Percentiles rank a stretch among this genome's conserved stretches.
Conservation (phyloP, 2,888 invertebrate species). For the Synergus itoensis region DNA sequence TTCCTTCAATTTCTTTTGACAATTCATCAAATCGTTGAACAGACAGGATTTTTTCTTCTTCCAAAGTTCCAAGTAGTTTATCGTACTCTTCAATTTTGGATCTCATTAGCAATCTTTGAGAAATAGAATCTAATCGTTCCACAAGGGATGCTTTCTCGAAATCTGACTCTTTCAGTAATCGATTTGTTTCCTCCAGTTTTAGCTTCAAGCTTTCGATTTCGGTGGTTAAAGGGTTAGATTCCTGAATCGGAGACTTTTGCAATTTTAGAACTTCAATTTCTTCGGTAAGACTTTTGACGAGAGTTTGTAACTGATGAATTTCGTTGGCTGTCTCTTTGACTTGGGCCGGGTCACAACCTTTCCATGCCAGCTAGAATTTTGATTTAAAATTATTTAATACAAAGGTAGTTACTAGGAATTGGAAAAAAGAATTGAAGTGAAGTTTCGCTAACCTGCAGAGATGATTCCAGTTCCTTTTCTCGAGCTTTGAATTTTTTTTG, state of each 20-base stretch:
- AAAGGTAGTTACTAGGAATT: not conserved
- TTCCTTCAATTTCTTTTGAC: constrained; percentile 10
- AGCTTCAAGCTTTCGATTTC: constrained; percentile 20
- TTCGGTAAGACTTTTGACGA: constrained; percentile 30
- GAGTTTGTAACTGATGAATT: constrained; percentile 7
- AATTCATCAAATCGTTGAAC: constrained; percentile 9
- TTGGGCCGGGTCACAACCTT: not conserved
- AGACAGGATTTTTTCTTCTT: constrained; percentile 5
- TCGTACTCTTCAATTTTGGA: constrained; percentile 22
- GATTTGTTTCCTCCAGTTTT: constrained; percentile 29
- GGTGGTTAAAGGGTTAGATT: not conserved
- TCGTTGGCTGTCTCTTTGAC: not conserved
- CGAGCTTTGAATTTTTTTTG: constrained; percentile 79
- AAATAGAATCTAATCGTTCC: constrained; percentile 21
- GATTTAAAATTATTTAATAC: not conserved
- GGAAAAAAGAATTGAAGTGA: not conserved
- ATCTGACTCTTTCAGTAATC: constrained; percentile 31
- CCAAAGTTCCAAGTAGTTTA: not conserved
- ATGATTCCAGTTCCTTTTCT: constrained; percentile 78
- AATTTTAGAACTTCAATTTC: constrained; percentile 42
- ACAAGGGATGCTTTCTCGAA: constrained; percentile 34
- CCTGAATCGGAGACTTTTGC: constrained; percentile 21
- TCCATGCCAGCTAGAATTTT: constrained; percentile 31
- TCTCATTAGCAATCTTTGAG: constrained; percentile 8
- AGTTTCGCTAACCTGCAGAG: constrained; percentile 47